phyloP scores from a whole-genome alignment of 2,113 vertebrate genomes.

The Orcinus orca region DNA sequence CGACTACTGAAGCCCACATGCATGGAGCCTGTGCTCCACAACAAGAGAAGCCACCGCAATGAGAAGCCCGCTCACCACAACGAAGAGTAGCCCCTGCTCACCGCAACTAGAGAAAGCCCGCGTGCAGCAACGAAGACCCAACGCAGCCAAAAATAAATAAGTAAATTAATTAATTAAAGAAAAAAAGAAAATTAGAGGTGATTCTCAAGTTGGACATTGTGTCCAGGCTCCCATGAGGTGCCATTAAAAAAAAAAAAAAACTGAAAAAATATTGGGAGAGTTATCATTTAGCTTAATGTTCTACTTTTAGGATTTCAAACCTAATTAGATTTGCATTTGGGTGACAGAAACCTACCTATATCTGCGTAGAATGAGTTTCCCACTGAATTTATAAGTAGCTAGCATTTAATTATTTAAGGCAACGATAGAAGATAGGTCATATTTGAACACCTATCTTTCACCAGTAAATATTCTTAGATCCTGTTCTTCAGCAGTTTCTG shows the following conservation, averaged over 20 bases:
- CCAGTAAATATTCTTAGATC: background rate
- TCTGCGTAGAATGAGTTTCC: background rate
- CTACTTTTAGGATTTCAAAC: constrained; percentile 25
- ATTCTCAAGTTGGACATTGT: background rate
- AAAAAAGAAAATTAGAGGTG: too few species aligned
- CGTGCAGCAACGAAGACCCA: too few species aligned
- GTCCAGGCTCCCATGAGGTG: background rate
- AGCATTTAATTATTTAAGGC: background rate
- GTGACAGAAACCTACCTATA: background rate
- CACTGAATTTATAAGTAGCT: background rate
- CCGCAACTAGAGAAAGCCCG: too few species aligned
- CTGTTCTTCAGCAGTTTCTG: background rate
- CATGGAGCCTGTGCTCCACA: too few species aligned
- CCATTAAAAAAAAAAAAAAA: background rate
- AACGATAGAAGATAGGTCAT: background rate
- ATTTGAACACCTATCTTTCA: background rate
- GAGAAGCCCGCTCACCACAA: too few species aligned
- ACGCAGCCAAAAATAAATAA: too few species aligned
- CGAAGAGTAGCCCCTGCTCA: too few species aligned
- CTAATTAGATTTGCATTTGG: too few species aligned
- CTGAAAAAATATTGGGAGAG: background rate
- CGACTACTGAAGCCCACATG: too few species aligned
- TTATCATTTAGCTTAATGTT: background rate
- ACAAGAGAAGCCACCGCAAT: too few species aligned
- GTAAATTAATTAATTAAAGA: too few species aligned